Evolutionary conservation across 2,113 vertebrate genomes (phyloP).

Genomic region (Gambusia affinis): DNA sequence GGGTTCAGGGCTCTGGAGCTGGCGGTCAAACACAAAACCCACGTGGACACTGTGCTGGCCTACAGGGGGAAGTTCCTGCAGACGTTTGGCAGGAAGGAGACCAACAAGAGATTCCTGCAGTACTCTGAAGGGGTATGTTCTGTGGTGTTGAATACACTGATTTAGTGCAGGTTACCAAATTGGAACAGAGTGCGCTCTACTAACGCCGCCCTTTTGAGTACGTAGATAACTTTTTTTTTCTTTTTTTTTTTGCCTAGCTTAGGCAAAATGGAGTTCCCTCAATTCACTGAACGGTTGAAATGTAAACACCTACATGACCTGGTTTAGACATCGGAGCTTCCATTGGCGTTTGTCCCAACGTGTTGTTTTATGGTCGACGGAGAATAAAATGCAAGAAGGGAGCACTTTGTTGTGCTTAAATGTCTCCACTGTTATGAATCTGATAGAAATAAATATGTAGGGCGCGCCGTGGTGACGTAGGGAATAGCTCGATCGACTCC

Average conservation of each 20-base stretch:
- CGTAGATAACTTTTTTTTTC: not conserved
- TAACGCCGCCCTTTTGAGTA: not conserved
- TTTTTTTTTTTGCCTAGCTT: not conserved
- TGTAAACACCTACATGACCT: no score
- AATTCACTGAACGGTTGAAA: no score
- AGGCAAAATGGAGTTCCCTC: not conserved
- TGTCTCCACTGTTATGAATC: not conserved
- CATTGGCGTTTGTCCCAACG: no score
- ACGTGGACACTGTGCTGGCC: conserved; percentile 96
- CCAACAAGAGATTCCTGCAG: conserved; percentile 91
- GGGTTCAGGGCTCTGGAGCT: conserved; percentile 91
- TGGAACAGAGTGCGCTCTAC: not conserved
- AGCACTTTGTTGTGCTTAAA: not conserved
- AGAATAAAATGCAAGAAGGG: not conserved
- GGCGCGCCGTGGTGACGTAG: no score
- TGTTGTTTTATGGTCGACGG: not conserved
- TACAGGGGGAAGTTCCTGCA: conserved; percentile 90
- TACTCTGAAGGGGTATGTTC: conserved; percentile 89
- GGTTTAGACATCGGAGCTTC: no score
- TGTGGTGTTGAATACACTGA: conserved; percentile 11
- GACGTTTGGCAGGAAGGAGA: conserved; percentile 91
- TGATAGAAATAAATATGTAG: not conserved
- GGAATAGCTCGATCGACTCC: no score
- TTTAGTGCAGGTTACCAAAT: conserved; percentile 3
- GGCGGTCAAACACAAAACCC: conserved; percentile 97